phyloP scores from a whole-genome alignment of 2,888 invertebrate species.

The Tolmerus cingulatus region DNA sequence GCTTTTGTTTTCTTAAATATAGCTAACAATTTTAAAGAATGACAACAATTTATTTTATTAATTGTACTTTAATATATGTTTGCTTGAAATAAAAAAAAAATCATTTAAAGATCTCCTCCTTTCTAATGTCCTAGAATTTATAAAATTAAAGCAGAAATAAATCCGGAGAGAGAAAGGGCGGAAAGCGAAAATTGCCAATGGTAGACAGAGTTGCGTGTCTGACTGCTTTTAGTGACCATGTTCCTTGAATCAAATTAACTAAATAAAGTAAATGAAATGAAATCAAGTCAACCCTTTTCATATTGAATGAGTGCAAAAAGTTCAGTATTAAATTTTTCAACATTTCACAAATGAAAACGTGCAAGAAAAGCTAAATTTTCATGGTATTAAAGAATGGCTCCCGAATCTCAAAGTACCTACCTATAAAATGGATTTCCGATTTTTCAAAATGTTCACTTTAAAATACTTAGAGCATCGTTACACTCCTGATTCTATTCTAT shows the following conservation, averaged over 20 bases:
- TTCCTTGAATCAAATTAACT: not conserved
- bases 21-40: too few species aligned
- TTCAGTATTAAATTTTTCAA: not conserved
- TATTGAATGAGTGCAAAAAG: not conserved
- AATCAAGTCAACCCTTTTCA: not conserved
- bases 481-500: conserved; percentile 4
- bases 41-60: too few species aligned
- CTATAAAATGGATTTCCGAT: not conserved
- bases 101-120: not conserved
- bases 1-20: too few species aligned
- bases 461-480: not conserved
- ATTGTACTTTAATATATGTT: too few species aligned
- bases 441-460: not conserved
- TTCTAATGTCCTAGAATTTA: not conserved
- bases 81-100: too few species aligned
- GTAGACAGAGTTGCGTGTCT: not conserved
- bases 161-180: not conserved
- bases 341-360: too few species aligned
- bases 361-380: not conserved
- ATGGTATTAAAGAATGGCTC: not conserved
- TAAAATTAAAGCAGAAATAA: not conserved
- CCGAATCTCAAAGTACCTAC: not conserved
- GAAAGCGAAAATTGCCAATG: not conserved
- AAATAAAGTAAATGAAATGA: not conserved
- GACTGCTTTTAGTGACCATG: not conserved